Conservation (phyloP, 2,888 invertebrate species). For the Trichopria drosophilae region DNA sequence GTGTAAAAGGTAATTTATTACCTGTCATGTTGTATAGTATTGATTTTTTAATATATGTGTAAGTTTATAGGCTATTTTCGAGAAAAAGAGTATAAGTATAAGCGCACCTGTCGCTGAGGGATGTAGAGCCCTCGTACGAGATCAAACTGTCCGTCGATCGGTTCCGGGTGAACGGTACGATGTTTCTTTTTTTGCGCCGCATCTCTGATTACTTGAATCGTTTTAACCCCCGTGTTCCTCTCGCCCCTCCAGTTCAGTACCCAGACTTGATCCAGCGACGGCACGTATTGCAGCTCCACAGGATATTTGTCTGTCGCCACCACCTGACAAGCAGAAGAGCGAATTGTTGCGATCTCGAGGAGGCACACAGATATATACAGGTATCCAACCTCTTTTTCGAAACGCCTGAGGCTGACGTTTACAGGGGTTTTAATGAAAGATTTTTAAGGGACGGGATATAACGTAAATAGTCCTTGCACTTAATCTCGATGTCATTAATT, state of each 20-base stretch:
- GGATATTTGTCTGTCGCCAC: slow-evolving; percentile 74
- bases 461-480: too few relatives aligned
- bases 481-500: too few relatives aligned
- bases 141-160: slow-evolving; percentile 76
- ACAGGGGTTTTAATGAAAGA: too few relatives aligned
- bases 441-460: too few relatives aligned
- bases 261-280: slow-evolving; percentile 75
- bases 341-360: too few relatives aligned
- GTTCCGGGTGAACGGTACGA: slow-evolving; percentile 73
- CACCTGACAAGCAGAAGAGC: slow-evolving; percentile 57
- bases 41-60: too few relatives aligned
- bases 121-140: slow-evolving; percentile 68
- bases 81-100: background rate
- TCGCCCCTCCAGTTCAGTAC: slow-evolving; percentile 70
- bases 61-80: too few relatives aligned
- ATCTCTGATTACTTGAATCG: slow-evolving; percentile 73
- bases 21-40: too few relatives aligned
- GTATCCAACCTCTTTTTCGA: too few relatives aligned
- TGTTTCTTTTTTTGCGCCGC: slow-evolving; percentile 73
- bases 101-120: slow-evolving; percentile 63
- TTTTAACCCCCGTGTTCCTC: slow-evolving; percentile 66
- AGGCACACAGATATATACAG: too few relatives aligned
- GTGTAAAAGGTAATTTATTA: too few relatives aligned
- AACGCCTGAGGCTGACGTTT: too few relatives aligned
- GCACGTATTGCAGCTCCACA: slow-evolving; percentile 70